phyloP scores from a whole-genome alignment of 92 coral and sea anemone species.

The Zoanthus gigantus region DNA sequence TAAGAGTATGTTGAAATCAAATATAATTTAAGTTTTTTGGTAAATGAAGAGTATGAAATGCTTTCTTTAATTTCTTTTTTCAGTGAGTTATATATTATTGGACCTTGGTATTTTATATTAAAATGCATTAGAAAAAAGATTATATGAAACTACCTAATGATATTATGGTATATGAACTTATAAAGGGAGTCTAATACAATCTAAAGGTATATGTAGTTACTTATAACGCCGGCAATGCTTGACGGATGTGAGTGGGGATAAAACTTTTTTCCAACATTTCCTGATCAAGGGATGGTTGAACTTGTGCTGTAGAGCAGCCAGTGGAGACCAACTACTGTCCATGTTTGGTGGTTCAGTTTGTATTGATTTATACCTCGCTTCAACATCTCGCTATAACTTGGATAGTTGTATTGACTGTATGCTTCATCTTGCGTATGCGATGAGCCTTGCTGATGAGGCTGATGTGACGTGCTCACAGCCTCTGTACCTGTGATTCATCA shows the following conservation, averaged over 20 bases:
- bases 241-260: neutral
- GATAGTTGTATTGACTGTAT: slow-evolving; percentile 13
- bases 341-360: neutral
- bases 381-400: neutral
- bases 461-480: slow-evolving; percentile 4
- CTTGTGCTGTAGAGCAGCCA: neutral
- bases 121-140: too few species aligned
- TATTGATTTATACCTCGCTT: neutral
- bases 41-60: too few species aligned
- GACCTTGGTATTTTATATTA: too few species aligned
- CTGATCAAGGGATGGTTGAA: neutral
- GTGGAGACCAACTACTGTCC: neutral
- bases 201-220: neutral
- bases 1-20: too few species aligned
- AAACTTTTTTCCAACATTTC: neutral
- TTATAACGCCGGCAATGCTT: neutral
- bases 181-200: neutral
- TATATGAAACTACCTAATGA: too few species aligned
- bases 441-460: slow-evolving; percentile 12
- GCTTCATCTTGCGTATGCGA: neutral
- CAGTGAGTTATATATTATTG: too few species aligned
- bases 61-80: too few species aligned
- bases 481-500: slow-evolving; percentile 13
- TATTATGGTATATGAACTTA: neutral
- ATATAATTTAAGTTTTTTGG: too few species aligned